A percentile compares a stretch with the other conserved stretches of the same genome.
These are phyloP conservation scores for Parascotia fuliginaria DNA, from an alignment of 2,888 invertebrate genomes.

Conservation along the genomic window DNA sequence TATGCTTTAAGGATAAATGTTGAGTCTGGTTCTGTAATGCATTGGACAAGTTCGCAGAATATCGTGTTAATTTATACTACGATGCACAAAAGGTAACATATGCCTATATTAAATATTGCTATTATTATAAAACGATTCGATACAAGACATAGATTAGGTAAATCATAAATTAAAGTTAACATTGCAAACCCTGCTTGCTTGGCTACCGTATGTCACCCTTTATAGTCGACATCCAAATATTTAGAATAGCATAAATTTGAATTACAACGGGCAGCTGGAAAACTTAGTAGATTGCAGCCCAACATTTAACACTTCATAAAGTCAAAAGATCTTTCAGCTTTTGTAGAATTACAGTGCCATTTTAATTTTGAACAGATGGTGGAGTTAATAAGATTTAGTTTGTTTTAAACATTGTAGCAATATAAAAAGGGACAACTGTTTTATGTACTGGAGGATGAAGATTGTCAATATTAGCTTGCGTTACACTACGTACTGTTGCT, in stretches of 20 bases:
- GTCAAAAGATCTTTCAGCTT: conserved; percentile 52
- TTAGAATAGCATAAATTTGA: conserved; percentile 66
- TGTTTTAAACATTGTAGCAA: not conserved
- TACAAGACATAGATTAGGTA: too few species aligned
- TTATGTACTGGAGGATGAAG: not conserved
- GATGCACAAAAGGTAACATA: too few species aligned
- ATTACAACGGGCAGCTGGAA: conserved; percentile 48
- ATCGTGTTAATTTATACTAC: too few species aligned
- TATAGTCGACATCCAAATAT: conserved; percentile 25
- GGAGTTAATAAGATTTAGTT: conserved; percentile 15
- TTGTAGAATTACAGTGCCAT: conserved; percentile 37
- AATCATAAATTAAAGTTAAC: too few species aligned
- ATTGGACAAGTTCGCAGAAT: too few species aligned
- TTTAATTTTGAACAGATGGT: conserved; percentile 37
- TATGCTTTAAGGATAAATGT: too few species aligned
- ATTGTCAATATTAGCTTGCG: not conserved
- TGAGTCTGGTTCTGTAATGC: too few species aligned
- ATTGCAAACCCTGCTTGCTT: not conserved
- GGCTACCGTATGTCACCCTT: not conserved
- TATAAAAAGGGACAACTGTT: not conserved
- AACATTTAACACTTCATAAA: conserved; percentile 59
- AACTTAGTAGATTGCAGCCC: conserved; percentile 39
- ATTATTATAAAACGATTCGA: too few species aligned
- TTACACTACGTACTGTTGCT: not conserved
- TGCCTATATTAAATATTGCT: too few species aligned